Percentiles rank a stretch among this genome's conserved stretches.
phyloP scores from a whole-genome alignment of 1,140 invertebrate species.

The Anastatus disparis region DNA sequence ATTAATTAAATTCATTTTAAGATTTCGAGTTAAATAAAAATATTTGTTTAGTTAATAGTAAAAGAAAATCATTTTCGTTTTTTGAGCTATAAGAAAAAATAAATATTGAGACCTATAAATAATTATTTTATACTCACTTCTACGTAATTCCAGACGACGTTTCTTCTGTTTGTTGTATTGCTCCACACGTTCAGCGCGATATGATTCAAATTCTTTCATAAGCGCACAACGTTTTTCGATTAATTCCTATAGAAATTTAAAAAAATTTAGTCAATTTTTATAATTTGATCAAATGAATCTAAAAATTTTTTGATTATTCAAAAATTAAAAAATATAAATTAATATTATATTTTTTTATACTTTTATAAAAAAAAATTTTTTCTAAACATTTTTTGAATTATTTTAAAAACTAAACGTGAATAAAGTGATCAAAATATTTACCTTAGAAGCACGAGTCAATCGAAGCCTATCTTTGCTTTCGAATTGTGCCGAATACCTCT shows the following conservation, averaged over 20 bases:
- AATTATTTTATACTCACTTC: slow-evolving; percentile 77
- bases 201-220: slow-evolving; percentile 89
- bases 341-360: background rate
- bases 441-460: slow-evolving; percentile 92
- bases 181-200: slow-evolving; percentile 78
- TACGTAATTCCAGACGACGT: slow-evolving; percentile 83
- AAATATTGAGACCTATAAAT: too few species aligned
- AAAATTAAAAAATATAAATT: slow-evolving; percentile 3
- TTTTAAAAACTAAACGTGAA: too few species aligned
- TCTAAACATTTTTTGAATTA: too few species aligned
- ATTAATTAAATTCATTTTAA: background rate
- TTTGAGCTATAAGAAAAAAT: background rate
- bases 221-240: slow-evolving; percentile 92
- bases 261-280: background rate
- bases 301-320: background rate
- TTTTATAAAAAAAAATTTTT: background rate
- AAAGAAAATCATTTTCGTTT: too few species aligned
- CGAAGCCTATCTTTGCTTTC: slow-evolving; percentile 95
- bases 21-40: background rate
- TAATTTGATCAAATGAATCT: too few species aligned
- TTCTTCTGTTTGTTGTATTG: slow-evolving; percentile 83
- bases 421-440: too few species aligned
- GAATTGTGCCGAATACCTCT: slow-evolving; percentile 96
- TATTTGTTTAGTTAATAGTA: too few species aligned
- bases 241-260: slow-evolving; percentile 76